A percentile compares a stretch with the other conserved stretches of the same genome.
Conservation (phyloP, 2,797 vertebrate species). For the Leuciscus waleckii region DNA sequence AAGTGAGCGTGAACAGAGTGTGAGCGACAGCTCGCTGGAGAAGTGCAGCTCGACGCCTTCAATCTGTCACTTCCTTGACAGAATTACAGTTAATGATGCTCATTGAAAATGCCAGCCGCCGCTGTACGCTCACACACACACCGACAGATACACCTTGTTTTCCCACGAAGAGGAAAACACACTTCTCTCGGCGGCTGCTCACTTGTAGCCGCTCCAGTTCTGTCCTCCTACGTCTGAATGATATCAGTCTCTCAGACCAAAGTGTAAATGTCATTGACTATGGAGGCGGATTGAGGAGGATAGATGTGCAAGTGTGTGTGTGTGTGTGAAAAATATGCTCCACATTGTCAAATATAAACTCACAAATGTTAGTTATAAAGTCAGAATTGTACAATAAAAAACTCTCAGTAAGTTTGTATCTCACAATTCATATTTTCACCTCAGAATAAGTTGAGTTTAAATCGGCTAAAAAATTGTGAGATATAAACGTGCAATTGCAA, state of each 20-base stretch:
- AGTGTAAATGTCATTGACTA: not conserved
- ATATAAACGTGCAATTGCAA: not conserved
- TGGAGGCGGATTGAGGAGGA: not conserved
- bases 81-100: slow-evolving; percentile 77
- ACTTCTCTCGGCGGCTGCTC: not conserved
- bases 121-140: slow-evolving; percentile 38
- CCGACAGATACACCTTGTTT: slow-evolving; percentile 21
- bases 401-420: too few species aligned
- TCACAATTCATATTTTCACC: too few species aligned
- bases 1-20: slow-evolving; percentile 50
- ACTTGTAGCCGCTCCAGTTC: not conserved
- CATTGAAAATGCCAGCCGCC: slow-evolving; percentile 69
- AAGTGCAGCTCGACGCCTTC: slow-evolving; percentile 71
- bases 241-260: slow-evolving; percentile 8
- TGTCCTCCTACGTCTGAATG: not conserved
- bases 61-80: slow-evolving; percentile 73
- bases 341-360: too few species aligned
- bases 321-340: not conserved
- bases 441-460: too few species aligned
- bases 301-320: not conserved
- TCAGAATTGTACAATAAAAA: too few species aligned
- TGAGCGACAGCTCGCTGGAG: slow-evolving; percentile 71
- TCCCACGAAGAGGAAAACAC: slow-evolving; percentile 27
- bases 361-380: too few species aligned
- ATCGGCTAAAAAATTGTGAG: too few species aligned